Evolutionary conservation across 2,797 vertebrate species (phyloP).

Genomic region (Argyrosomus regius): DNA sequence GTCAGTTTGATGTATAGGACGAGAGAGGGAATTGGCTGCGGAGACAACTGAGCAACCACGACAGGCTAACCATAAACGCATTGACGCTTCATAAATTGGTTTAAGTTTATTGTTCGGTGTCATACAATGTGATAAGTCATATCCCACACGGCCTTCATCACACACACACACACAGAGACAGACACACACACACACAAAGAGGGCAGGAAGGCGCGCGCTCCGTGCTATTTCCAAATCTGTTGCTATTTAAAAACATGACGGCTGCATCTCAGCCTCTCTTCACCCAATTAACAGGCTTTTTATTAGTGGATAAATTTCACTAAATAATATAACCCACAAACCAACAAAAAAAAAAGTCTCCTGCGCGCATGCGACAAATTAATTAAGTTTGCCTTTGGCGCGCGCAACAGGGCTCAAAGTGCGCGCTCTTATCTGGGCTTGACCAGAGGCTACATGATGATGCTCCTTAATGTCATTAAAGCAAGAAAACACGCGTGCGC

Average conservation of each 20-base stretch:
- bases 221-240: slow-evolving; percentile 21
- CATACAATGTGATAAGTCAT: slow-evolving; percentile 84
- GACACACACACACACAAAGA: not conserved
- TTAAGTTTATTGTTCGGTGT: slow-evolving; percentile 85
- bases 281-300: slow-evolving; percentile 70
- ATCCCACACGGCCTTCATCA: slow-evolving; percentile 68
- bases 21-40: slow-evolving; percentile 58
- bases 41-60: slow-evolving; percentile 60
- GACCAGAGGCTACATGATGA: slow-evolving; percentile 62
- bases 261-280: slow-evolving; percentile 2
- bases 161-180: slow-evolving; percentile 1
- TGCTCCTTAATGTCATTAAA: slow-evolving; percentile 57
- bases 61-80: slow-evolving; percentile 81
- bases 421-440: slow-evolving; percentile 56
- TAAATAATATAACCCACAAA: slow-evolving; percentile 63
- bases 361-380: slow-evolving; percentile 47
- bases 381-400: slow-evolving; percentile 57
- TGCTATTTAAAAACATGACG: not conserved
- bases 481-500: slow-evolving; percentile 6
- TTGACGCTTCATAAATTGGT: slow-evolving; percentile 83
- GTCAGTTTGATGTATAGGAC: slow-evolving; percentile 78
- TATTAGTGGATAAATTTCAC: slow-evolving; percentile 60
- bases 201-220: slow-evolving; percentile 29
- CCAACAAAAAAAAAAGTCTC: slow-evolving; percentile 33
- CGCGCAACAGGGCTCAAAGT: slow-evolving; percentile 37